Evolutionary conservation across 2,888 invertebrate species (phyloP).

Genomic region (Girardia tigrina): DNA sequence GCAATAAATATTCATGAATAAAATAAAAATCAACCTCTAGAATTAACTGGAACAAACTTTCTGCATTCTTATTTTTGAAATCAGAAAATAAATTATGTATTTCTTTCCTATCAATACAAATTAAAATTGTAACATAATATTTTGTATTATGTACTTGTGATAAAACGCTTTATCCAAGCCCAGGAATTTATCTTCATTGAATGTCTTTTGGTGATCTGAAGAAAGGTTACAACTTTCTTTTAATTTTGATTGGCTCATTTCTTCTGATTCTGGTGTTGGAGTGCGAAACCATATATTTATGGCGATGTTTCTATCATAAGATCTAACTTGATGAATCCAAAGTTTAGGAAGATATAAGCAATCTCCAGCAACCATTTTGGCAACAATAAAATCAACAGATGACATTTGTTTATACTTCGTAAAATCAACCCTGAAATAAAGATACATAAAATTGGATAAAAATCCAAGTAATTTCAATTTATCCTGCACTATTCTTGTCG

Average conservation of each 20-base stretch:
- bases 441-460: no score
- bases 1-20: no score
- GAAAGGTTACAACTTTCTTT: neutral
- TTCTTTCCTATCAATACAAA: neutral
- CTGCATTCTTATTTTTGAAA: neutral
- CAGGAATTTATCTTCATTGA: neutral
- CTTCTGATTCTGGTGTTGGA: neutral
- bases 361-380: constrained; percentile 43
- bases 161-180: neutral
- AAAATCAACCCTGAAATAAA: constrained; percentile 45
- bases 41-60: neutral
- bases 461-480: no score
- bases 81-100: neutral
- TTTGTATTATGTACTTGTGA: neutral
- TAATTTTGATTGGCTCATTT: neutral
- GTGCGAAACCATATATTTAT: constrained; percentile 25
- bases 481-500: no score
- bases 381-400: constrained; percentile 42
- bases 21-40: neutral
- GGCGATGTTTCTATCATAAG: constrained; percentile 26
- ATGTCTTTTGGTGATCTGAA: neutral
- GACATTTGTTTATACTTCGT: constrained; percentile 43
- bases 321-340: constrained; percentile 30
- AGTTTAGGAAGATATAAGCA: constrained; percentile 44
- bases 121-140: neutral